Evolutionary conservation across 2,113 vertebrate species (phyloP), one percentile per base, ranked within the genome.

Genomic region (Urocitellus parryii): DNA sequence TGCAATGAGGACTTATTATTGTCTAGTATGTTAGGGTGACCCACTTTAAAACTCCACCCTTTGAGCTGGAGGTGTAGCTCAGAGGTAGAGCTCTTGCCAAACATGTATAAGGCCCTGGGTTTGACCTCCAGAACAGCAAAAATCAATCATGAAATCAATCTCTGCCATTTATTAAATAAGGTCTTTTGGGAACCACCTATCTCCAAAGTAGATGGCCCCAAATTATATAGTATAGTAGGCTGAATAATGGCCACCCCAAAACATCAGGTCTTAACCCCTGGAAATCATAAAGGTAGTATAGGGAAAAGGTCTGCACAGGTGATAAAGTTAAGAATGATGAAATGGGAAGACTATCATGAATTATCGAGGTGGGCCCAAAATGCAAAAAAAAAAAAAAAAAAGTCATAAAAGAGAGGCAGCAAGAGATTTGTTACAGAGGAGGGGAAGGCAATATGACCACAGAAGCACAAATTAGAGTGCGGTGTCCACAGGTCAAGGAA

Each of bases 261-360:
- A 82, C 32, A 82, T n/a, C 22, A 42, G 39, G 34, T 45, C 24
- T 74, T 73, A 58, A 67, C 73, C 27, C 13, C 73, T 67, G 48
- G 34, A 93, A 58, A 22, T 25, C 72, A 5, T 53, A 65, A 56
- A n/a, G 68, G 12, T 25, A 63, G 16, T 73, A n/a, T 79, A 42
- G 16, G 34, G 13, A 91, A 70, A 78, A 42, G 32, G 51, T 74
- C 25, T 67, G 48, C 3, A 25, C 13, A 7, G 37, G 11, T 34
- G 39, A 73, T 82, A 56, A 73, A 96, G 70, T 85, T 56, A 85
- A 53, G 32, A 72, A 53, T 80, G 45, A 88, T 86, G 51, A 81
- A 81, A 88, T 67, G 51, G 13, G 29, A 22, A 72, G 22, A 45
- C 87, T 65, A 34, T 70, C 51, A 9, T 81, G 63, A 63, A 37